Base-by-base conservation (phyloP, 2,797 vertebrate genomes). In the Propithecus deckenii region DNA sequence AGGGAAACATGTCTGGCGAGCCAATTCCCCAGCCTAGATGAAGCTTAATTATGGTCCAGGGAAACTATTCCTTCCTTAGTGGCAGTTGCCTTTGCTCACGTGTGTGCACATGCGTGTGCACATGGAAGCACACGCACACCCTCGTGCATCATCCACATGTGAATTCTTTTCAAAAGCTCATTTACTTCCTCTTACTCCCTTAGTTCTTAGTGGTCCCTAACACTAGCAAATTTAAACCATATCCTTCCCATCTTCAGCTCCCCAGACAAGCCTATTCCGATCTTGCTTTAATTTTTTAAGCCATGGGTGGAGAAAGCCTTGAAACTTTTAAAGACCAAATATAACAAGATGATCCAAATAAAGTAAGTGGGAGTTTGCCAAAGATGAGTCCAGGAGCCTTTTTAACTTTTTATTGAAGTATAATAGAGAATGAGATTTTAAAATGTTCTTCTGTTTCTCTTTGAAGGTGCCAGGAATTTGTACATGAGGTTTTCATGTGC, bases 41-140 rank as follows among this genome's bases (percentile, higher is more conserved):
- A 79, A 89, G 80, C 89, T 95, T 69, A 95, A 89, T 93, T 91
- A 86, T 35, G 79, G 94, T 59, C 75, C 15, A 50, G 75, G 75
- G 91, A 91, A 80, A 12, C 13, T 1, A 41, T 76, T 74, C 28
- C 85, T 93, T 94, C 85, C 84, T 38, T 38, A 48, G 94, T 15
- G 35, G 9, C 95, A 90, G 89, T 86, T 72, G 91, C 88, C 76
- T 17, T 46, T 86, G 74, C 59, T 76, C 83, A 91, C 4, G 0
- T 35, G 79, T 79, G 30, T 22, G 9, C 38, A 96, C 69, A 71
- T 1, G 35, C 28, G 14, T 48, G 65, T 20, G 63, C 65, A 76
- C 79, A 72, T 0, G 0, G 50, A 35, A 10, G 46, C 75, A 38
- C 43, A 65, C 1, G 0, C 35, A 76, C 3, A 5, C 28, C 3